phyloP scores from a whole-genome alignment of 1,140 invertebrate genomes.

The Rhopalosiphum maidis region DNA sequence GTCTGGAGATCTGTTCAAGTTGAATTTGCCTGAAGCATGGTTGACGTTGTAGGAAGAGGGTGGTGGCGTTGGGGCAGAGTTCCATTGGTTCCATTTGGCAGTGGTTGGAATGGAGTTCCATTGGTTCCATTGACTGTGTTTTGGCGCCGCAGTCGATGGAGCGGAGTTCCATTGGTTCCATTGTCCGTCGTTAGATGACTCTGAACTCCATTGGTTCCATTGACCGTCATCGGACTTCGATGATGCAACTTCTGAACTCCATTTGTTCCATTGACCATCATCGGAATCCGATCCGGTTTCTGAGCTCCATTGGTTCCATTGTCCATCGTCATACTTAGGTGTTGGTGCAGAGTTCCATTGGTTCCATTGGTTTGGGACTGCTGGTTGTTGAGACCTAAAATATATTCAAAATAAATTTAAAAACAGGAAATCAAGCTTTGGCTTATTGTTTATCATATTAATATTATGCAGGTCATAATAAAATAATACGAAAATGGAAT shows the following conservation, averaged over 20 bases:
- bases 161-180: slow-evolving; percentile 29
- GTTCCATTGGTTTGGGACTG: slow-evolving; percentile 54
- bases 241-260: background rate
- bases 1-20: slow-evolving; percentile 81
- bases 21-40: slow-evolving; percentile 81
- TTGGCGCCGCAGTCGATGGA: slow-evolving; percentile 17
- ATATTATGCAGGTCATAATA: background rate
- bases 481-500: background rate
- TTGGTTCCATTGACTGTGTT: slow-evolving; percentile 23
- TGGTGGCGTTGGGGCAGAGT: background rate
- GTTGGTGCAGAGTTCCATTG: slow-evolving; percentile 33
- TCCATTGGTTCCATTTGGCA: background rate
- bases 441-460: background rate
- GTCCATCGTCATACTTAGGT: slow-evolving; percentile 48
- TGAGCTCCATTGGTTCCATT: slow-evolving; percentile 51
- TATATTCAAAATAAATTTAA: background rate
- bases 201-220: slow-evolving; percentile 38
- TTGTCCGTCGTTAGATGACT: background rate
- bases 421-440: background rate
- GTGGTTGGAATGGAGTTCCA: slow-evolving; percentile 41
- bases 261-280: slow-evolving; percentile 23
- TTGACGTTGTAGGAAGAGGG: background rate
- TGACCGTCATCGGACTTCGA: background rate
- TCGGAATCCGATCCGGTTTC: background rate
- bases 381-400: slow-evolving; percentile 34